phyloP scores from a whole-genome alignment of 1,140 invertebrate species.

The Aphelinus certus region DNA sequence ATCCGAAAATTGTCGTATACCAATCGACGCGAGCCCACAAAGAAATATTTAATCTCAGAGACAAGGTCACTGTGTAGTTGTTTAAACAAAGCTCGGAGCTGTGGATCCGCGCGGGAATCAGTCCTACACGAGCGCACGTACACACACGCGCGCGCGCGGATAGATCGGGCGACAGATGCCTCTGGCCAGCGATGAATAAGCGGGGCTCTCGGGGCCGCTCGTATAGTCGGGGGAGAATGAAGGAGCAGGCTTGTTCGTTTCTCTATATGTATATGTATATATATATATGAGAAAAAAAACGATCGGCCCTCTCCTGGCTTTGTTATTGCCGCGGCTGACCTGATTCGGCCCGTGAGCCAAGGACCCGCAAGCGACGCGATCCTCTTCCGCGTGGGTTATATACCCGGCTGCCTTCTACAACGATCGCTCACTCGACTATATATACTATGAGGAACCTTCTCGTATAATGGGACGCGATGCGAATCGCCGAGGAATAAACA shows the following conservation, averaged over 20 bases:
- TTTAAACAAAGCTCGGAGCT: too few species aligned
- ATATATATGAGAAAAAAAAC: not conserved
- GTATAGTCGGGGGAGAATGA: constrained; percentile 19
- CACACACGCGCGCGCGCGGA: not conserved
- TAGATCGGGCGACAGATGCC: constrained; percentile 26
- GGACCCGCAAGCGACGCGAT: not conserved
- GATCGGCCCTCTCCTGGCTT: not conserved
- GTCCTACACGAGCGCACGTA: too few species aligned
- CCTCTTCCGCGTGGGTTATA: not conserved
- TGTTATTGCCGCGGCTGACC: constrained; percentile 23
- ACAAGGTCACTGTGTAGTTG: too few species aligned
- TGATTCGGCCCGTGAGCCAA: constrained; percentile 11
- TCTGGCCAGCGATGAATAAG: constrained; percentile 30
- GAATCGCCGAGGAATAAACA: too few species aligned
- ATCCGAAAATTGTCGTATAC: too few species aligned
- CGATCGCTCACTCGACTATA: too few species aligned
- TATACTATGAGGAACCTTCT: too few species aligned
- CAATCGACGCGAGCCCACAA: too few species aligned
- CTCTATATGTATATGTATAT: not conserved
- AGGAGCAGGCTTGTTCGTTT: constrained; percentile 18
- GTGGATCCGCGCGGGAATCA: too few species aligned
- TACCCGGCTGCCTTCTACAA: too few species aligned
- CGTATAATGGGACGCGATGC: too few species aligned
- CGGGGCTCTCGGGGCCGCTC: not conserved
- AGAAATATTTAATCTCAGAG: too few species aligned